Evolutionary conservation across 2,888 invertebrate species (phyloP), one percentile per base, ranked within the genome.

Genomic region (Himalopsyche kuldschensis): DNA sequence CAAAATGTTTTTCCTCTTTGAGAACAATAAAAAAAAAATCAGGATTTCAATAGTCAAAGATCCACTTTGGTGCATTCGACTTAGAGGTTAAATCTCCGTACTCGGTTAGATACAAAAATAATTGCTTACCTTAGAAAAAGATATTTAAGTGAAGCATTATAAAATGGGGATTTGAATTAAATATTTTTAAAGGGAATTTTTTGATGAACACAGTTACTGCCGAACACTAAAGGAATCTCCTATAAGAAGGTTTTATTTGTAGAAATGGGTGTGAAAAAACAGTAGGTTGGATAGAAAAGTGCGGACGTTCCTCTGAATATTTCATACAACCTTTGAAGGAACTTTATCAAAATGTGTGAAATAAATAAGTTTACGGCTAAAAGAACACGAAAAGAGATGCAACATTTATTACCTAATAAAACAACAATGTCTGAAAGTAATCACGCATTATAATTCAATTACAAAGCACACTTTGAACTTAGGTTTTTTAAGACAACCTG

Each of bases 281-380:
- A 30, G 55, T 55, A 55, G 27, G 47, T 63, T 78, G 77, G 41
- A 75, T 24, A 82, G 81, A 84, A 84, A 84, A 84, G 84, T 82
- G 79, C 69, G 80, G 80, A 82, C 85, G 84, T 85, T 85, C 82
- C 76, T 79, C 76, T 85, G 85, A 85, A 85, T 85, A 82, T 85
- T 85, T 85, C 76, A 84, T 84, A 46, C 69, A 63, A n/a, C 81
- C 32, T 81, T 63, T 77, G 46, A 63, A 78, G 63, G 35, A 46
- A 46, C 78, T 78, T 84, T 78, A 84, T 82, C 75, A 82, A 75
- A 81, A 32, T n/a, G 27, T 31, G n/a, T 30, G 75, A 75, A 32
- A 48, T 78, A 31, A 27, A 78, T 31, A 78, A 35, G 79, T 79
- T 32, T 31, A 75, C 75, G 2, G 75, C 75, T 27, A 32, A 31